phyloP scores from a whole-genome alignment of 2,797 vertebrate species.

The Gallinago solitaria region DNA sequence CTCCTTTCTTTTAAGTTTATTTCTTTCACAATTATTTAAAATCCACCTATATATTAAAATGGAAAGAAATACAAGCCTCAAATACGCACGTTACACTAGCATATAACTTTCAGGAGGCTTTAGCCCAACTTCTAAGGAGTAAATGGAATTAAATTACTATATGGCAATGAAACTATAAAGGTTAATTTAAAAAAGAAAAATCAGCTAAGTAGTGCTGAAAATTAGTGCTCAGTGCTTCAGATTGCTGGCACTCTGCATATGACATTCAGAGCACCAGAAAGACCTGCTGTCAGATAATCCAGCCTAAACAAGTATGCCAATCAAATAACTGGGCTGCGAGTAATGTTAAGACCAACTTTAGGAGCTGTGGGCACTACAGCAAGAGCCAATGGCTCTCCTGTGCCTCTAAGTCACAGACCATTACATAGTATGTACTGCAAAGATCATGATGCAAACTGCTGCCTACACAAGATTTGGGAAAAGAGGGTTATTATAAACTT shows the following conservation, averaged over 20 bases:
- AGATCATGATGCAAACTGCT: neutral
- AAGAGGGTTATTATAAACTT: neutral
- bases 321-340: neutral
- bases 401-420: neutral
- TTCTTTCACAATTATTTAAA: neutral
- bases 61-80: neutral
- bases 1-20: neutral
- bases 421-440: too few species aligned
- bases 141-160: neutral
- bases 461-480: neutral
- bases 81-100: neutral
- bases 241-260: neutral
- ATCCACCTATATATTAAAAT: neutral
- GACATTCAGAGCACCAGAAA: neutral
- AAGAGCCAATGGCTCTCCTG: neutral
- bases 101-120: neutral
- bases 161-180: neutral
- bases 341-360: neutral
- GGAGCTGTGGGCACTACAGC: neutral
- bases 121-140: neutral
- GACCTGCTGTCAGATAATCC: neutral
- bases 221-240: neutral
- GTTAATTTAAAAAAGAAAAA: neutral
- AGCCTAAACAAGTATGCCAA: neutral
- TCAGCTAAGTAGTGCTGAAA: neutral